Base-by-base conservation (phyloP, 2,888 invertebrate genomes). In the Lepidocyrtinus sp. region DNA sequence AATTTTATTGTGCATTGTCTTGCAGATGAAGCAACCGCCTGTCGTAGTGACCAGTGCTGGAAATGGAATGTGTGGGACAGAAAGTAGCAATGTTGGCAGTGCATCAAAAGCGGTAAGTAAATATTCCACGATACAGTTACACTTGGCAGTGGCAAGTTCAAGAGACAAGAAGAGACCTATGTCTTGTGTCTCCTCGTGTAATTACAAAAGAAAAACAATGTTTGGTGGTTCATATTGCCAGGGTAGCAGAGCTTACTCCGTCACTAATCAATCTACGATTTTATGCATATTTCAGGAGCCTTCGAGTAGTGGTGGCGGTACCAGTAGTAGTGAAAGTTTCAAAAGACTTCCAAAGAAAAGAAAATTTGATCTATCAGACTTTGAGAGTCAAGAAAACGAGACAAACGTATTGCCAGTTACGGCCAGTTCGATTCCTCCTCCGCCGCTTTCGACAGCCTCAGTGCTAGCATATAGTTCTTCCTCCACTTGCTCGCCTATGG, bases 281-380 rank as follows among this genome's bases (percentile, higher is more conserved):
- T 65, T 27, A 19, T 61, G 3, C 45, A 1, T 59, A 9, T 24
- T 64, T 50, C 25, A 75, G 81, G 72, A 75, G 26, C 21, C 67
- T 50, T 19, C 22, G 19, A 81, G 68, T 17, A 68, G 62, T 36
- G 27, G 67, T 25, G 26, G 72, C 21, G 75, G 63, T 24, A 67
- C 61, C 36, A 81, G 75, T 17, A 75, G 75, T 45, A 81, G 75
- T 62, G 85, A 84, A 45, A 84, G 83, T 22, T 84, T 85, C 81
- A 90, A 90, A 86, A 95, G 95, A 89, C 92, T 97, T 88, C 98
- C 98, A 77, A 98, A 98, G 90, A 98, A 98, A 90, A 92, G 98
- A 84, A 96, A 96, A 90, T 95, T 93, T 88, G 93, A 94, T 89
- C 93, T 93, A 62, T 92, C 94, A 62, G 94, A 94, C 87, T 90